phyloP scores from a whole-genome alignment of 30 jellyfish, hydroid and myxozoan species.

The Aurelia coerulea region DNA sequence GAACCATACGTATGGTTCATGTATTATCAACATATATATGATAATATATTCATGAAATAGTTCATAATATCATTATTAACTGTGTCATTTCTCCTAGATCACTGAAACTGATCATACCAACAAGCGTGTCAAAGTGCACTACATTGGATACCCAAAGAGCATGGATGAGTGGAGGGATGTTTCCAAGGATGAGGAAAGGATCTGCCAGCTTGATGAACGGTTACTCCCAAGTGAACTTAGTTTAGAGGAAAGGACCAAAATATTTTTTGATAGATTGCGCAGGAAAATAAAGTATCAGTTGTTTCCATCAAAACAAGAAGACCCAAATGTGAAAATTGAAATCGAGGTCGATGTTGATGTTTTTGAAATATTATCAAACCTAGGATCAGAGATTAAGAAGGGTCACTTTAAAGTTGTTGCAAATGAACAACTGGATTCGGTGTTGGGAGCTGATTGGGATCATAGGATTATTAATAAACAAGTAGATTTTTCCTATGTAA shows the following conservation, averaged over 20 bases:
- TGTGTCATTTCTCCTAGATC: background rate
- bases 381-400: background rate
- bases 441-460: conserved; percentile 14
- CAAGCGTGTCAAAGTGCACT: background rate
- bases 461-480: background rate
- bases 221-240: background rate
- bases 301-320: background rate
- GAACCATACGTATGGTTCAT: too few relatives aligned
- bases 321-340: background rate
- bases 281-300: background rate
- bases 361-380: background rate
- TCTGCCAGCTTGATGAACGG: background rate
- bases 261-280: background rate
- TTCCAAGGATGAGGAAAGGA: conserved; percentile 1
- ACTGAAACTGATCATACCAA: background rate
- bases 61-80: background rate
- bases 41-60: background rate
- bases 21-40: too few relatives aligned
- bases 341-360: background rate
- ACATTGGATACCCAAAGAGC: conserved; percentile 7
- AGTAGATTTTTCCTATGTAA: conserved; percentile 1
- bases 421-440: background rate
- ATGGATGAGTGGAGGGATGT: conserved; percentile 24
- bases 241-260: background rate
- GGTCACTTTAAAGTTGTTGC: background rate